These are phyloP conservation scores for Pseudorhombus dupliciocellatus DNA, from an alignment of 2,113 vertebrate genomes.

Conservation along the genomic window DNA sequence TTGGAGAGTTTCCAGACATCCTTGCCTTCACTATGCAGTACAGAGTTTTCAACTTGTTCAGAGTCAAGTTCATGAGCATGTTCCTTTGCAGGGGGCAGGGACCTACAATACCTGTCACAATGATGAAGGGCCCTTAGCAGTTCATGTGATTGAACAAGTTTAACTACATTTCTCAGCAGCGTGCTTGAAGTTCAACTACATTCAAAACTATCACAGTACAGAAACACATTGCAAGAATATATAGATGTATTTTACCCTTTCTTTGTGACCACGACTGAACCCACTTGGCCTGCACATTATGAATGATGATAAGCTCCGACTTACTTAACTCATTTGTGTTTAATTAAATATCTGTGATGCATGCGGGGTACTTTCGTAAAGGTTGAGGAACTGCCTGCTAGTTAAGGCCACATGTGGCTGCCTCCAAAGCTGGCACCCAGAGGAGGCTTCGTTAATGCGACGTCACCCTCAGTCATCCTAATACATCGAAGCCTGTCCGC, in stretches of 20 bases:
- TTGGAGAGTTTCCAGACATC: neutral
- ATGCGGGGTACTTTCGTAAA: conserved; percentile 18
- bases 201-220: neutral
- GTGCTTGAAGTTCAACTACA: neutral
- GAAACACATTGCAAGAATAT: too few species aligned
- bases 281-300: neutral
- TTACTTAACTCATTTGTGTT: conserved; percentile 5
- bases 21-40: neutral
- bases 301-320: neutral
- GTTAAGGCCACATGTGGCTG: conserved; percentile 23
- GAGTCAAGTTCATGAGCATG: neutral
- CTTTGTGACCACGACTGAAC: too few species aligned
- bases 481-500: conserved; percentile 24
- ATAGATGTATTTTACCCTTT: too few species aligned
- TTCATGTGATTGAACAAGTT: neutral
- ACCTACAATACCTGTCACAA: neutral
- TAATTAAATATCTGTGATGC: conserved; percentile 6
- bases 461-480: conserved; percentile 23
- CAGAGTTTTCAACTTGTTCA: neutral
- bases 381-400: conserved; percentile 24
- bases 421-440: conserved; percentile 15
- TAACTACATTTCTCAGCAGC: neutral
- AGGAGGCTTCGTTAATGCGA: conserved; percentile 29
- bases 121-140: neutral
- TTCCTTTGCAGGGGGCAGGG: neutral